Evolutionary conservation across 2,888 invertebrate genomes (phyloP).

Genomic region (Thalpophila matura): DNA sequence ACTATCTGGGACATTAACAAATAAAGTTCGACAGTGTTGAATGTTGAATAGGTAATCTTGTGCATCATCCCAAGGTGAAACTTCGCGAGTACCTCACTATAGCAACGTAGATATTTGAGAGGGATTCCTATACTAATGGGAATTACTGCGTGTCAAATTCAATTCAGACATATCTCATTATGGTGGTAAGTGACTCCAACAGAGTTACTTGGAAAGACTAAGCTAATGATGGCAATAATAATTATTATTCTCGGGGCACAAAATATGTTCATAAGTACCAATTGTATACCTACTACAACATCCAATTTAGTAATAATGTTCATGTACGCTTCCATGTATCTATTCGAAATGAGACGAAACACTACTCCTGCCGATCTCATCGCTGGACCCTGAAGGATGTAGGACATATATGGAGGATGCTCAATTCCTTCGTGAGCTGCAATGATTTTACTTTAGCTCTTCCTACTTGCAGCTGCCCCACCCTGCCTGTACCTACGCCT

Average conservation of each 20-base stretch:
- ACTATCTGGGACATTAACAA: constrained; percentile 23
- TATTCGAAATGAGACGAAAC: too few species aligned
- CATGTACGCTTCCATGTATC: too few species aligned
- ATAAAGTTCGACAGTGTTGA: constrained; percentile 13
- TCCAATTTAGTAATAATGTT: too few species aligned
- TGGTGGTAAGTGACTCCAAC: not conserved
- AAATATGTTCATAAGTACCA: too few species aligned
- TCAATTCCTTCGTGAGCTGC: too few species aligned
- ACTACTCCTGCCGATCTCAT: too few species aligned
- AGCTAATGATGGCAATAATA: not conserved
- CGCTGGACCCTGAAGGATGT: too few species aligned
- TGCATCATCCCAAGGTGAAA: constrained; percentile 28
- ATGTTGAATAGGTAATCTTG: constrained; percentile 24
- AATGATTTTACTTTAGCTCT: too few species aligned
- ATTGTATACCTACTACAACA: too few species aligned
- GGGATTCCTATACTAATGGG: not conserved
- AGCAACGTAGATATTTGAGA: constrained; percentile 6
- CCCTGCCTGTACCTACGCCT: not conserved
- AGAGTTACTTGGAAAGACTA: not conserved
- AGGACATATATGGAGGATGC: too few species aligned
- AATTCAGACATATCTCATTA: constrained; percentile 1
- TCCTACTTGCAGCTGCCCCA: too few species aligned
- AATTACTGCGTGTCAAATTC: constrained; percentile 13
- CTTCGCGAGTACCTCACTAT: not conserved
- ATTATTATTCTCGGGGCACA: not conserved